Percentiles rank a stretch among this genome's conserved stretches.
These are phyloP conservation scores for Mionectes olivaceus DNA, from an alignment of 2,797 vertebrate genomes.

Conservation along the genomic window DNA sequence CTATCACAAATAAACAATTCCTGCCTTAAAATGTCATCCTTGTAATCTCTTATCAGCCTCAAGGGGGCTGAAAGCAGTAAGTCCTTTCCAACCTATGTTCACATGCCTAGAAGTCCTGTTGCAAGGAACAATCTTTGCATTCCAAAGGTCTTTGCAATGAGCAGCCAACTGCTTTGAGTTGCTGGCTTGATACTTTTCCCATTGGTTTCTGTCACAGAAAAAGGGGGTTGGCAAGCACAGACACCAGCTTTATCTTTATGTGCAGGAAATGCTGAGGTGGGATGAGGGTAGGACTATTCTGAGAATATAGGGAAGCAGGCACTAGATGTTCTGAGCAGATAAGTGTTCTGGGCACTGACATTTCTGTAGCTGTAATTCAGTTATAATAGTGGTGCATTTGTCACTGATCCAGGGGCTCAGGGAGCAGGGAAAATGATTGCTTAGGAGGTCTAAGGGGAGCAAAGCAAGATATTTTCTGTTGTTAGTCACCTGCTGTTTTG, in stretches of 20 bases:
- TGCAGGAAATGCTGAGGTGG: neutral
- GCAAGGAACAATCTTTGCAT: neutral
- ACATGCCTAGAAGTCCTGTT: neutral
- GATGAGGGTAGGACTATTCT: neutral
- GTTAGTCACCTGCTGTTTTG: neutral
- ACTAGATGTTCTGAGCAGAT: neutral
- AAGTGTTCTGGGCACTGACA: neutral
- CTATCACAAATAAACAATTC: slow-evolving; percentile 21
- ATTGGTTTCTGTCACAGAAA: neutral
- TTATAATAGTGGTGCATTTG: neutral
- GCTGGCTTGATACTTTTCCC: neutral
- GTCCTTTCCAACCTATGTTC: neutral
- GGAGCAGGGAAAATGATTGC: neutral
- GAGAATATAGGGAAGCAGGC: neutral
- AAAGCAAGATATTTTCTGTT: slow-evolving; percentile 19
- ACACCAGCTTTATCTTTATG: neutral
- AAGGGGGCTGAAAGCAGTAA: neutral
- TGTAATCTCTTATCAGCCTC: neutral
- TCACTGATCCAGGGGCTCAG: neutral
- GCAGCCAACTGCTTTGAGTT: neutral
- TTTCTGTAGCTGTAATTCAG: neutral
- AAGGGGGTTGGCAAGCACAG: neutral
- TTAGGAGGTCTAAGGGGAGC: neutral
- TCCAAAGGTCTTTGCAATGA: neutral
- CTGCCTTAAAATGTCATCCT: neutral